Evolutionary conservation across 2,888 invertebrate genomes (phyloP).

Genomic region (Emmelina monodactyla): DNA sequence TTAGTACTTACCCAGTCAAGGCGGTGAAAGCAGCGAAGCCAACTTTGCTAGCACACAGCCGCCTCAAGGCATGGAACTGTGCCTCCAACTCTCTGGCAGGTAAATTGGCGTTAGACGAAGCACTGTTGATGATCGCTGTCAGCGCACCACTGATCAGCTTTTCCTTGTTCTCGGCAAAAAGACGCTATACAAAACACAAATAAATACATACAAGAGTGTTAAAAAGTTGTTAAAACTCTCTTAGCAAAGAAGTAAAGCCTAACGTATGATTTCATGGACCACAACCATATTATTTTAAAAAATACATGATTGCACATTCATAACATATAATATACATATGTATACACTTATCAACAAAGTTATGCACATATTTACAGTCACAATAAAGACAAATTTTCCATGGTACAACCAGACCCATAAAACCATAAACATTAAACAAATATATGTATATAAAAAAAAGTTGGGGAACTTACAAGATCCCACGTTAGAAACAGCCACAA

Average conservation of each 20-base stretch:
- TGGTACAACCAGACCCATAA: conserved; percentile 9
- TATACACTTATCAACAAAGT: too few species aligned
- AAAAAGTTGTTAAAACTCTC: too few species aligned
- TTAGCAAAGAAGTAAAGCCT: too few species aligned
- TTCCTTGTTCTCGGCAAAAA: conserved; percentile 98
- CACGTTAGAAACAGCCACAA: conserved; percentile 65
- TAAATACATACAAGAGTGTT: too few species aligned
- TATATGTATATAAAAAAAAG: conserved; percentile 21
- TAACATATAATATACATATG: too few species aligned
- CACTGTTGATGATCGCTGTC: conserved; percentile 70
- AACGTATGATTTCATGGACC: too few species aligned
- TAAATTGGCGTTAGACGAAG: conserved; percentile 43
- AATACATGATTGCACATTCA: too few species aligned
- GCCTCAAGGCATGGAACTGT: conserved; percentile 92
- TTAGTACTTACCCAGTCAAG: conserved; percentile 74
- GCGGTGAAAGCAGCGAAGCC: conserved; percentile 96
- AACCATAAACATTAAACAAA: conserved; percentile 2
- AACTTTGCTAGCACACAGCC: conserved; percentile 96
- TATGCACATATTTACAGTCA: too few species aligned
- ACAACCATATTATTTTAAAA: too few species aligned
- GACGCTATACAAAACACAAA: conserved; percentile 83
- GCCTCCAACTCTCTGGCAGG: conserved; percentile 84
- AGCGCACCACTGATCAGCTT: conserved; percentile 93
- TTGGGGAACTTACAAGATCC: conserved; percentile 65
- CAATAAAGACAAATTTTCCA: conserved; percentile 16